Evolutionary conservation across 2,888 invertebrate species (phyloP).

Genomic region (Xiphydria camelus): DNA sequence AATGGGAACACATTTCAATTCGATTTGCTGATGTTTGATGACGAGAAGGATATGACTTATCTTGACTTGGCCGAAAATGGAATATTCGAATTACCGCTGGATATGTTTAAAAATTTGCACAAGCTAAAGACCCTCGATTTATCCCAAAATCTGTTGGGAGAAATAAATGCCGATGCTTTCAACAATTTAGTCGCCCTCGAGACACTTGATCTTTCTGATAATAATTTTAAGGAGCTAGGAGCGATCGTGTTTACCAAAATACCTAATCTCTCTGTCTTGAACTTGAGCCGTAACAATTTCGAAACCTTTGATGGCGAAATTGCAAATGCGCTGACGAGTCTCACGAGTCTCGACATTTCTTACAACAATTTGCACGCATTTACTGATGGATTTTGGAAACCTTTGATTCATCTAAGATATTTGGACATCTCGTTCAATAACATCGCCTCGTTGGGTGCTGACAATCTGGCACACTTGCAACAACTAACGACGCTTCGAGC

Average conservation of each 20-base stretch:
- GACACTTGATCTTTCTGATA: conserved; percentile 60
- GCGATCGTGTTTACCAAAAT: conserved; percentile 56
- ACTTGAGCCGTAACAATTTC: conserved; percentile 61
- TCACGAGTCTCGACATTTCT: conserved; percentile 42
- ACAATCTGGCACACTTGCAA: conserved; percentile 21
- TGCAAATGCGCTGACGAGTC: conserved; percentile 38
- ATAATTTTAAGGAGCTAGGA: conserved; percentile 57
- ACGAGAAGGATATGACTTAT: conserved; percentile 55
- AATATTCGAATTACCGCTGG: conserved; percentile 58
- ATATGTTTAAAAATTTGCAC: conserved; percentile 59
- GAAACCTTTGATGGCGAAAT: conserved; percentile 45
- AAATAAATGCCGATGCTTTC: conserved; percentile 58
- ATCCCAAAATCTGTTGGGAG: conserved; percentile 60
- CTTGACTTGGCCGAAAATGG: conserved; percentile 62
- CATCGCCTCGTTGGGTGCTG: conserved; percentile 25
- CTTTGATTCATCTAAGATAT: conserved; percentile 56
- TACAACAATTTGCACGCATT: conserved; percentile 56
- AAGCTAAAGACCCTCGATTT: conserved; percentile 60
- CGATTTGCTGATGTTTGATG: conserved; percentile 46
- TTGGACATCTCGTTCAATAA: conserved; percentile 45
- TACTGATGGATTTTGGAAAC: conserved; percentile 55
- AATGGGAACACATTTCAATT: conserved; percentile 29
- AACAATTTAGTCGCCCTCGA: conserved; percentile 44
- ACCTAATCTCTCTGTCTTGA: conserved; percentile 56
- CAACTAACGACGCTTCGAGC: conserved; percentile 29